phyloP scores from a whole-genome alignment of 2,797 vertebrate species.

The Smutsia gigantea region DNA sequence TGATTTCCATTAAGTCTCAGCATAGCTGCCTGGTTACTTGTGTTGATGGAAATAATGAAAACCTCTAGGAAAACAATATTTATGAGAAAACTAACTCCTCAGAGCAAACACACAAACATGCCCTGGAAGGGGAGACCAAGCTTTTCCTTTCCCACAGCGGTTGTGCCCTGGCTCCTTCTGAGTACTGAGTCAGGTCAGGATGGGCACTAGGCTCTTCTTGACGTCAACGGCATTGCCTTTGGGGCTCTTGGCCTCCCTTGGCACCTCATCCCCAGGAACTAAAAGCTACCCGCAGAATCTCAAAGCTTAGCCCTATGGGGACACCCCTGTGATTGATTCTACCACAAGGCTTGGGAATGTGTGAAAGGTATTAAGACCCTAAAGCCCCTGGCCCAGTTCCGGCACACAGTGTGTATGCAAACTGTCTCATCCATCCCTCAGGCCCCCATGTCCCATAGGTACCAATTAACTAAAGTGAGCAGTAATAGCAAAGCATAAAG shows the following conservation, averaged over 20 bases:
- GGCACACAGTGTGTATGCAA: background rate
- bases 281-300: background rate
- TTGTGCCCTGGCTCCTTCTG: background rate
- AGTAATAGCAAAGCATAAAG: background rate
- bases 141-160: background rate
- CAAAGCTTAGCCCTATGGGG: background rate
- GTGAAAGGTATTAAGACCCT: background rate
- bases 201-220: background rate
- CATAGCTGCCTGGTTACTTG: slow-evolving; percentile 28
- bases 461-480: background rate
- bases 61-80: slow-evolving; percentile 18
- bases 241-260: background rate
- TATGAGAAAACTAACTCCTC: background rate
- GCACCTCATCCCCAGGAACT: background rate
- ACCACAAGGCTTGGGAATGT: background rate
- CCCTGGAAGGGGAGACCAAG: background rate
- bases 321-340: background rate
- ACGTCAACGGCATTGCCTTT: background rate
- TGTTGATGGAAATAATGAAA: slow-evolving; percentile 61
- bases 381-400: background rate
- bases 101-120: background rate
- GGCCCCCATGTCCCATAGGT: background rate
- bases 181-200: background rate
- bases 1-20: slow-evolving; percentile 48
- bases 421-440: background rate